Base-by-base conservation (phyloP, 2,797 vertebrate genomes). In the Nothura maculosa region DNA sequence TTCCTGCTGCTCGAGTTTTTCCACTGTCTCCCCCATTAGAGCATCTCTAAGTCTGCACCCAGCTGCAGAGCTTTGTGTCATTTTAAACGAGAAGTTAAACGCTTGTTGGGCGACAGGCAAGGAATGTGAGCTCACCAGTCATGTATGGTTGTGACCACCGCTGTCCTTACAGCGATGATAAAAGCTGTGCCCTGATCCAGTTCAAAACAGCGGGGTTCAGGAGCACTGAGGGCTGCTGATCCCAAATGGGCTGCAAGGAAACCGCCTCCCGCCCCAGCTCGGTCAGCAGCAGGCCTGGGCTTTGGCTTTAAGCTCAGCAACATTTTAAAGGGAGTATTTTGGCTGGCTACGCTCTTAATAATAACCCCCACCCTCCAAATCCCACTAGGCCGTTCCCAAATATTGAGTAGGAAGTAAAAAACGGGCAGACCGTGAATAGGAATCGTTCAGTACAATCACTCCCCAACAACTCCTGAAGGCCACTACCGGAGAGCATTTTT, bases 281-380 rank as follows among this genome's bases (percentile, higher is more conserved):
- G 34, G 12, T 40, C 63, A 81, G 38, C 64, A n/a, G 1, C 4
- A 40, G 27, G 6, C 70, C 57, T 2, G 24, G 28, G 21, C 70
- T 27, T 12, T 15, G 72, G 64, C 40, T 80, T 52, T 20, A 79
- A 79, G 22, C 24, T 86, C 64, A 68, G 81, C 72, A 81, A 8
- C 64, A 60, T 80, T 87, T 54, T 47, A 83, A 18, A 82, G 7
- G 12, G 0, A 54, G 27, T 12, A n/a, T 32, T 94, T 50, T 48
- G 86, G 79, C 5, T 81, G 20, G 3, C 61, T 93, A 90, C 82
- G 34, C 57, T 77, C 48, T 90, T 85, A 50, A 90, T 90, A 91
- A 74, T 12, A 38, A 38, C 52, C 60, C 21, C 63, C 67, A 27
- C 11, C 22, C 61, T 74, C 75, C 36, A 92, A 84, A 87, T 62